These are phyloP conservation scores for Thripadectes ignobilis DNA, from an alignment of 2,797 vertebrate species.

Conservation along the genomic window DNA sequence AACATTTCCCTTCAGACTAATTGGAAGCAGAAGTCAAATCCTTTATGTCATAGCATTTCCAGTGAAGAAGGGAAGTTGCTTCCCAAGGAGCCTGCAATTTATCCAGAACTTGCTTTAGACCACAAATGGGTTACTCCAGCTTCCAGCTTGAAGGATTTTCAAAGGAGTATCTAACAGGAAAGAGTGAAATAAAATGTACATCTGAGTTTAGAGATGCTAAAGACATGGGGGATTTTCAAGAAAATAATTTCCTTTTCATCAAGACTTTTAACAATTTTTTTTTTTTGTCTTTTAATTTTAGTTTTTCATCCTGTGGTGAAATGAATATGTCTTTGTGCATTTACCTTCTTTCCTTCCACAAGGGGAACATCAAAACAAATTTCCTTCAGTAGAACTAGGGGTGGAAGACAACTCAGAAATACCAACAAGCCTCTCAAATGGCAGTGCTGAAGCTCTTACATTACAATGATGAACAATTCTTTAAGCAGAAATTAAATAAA, in stretches of 20 bases:
- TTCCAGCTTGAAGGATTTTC: neutral
- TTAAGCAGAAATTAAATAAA: neutral
- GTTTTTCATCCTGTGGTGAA: neutral
- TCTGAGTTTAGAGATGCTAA: neutral
- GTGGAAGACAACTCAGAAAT: neutral
- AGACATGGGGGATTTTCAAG: neutral
- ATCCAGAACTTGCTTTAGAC: neutral
- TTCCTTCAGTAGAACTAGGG: neutral
- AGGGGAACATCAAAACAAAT: neutral
- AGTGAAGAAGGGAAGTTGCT: neutral
- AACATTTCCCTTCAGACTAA: neutral
- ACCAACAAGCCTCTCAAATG: neutral
- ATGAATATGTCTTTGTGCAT: neutral
- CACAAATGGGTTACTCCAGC: neutral
- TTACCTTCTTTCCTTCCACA: neutral
- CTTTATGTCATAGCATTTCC: neutral
- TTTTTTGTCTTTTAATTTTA: neutral
- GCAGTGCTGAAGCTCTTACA: neutral
- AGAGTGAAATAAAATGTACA: neutral
- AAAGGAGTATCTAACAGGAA: neutral
- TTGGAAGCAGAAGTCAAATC: slow-evolving; percentile 9
- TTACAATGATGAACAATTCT: neutral
- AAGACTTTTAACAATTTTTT: rapidly evolving
- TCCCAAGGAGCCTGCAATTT: neutral
- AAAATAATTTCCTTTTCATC: neutral